phyloP scores from a whole-genome alignment of 2,888 invertebrate genomes.

The Cephus pulcher region DNA sequence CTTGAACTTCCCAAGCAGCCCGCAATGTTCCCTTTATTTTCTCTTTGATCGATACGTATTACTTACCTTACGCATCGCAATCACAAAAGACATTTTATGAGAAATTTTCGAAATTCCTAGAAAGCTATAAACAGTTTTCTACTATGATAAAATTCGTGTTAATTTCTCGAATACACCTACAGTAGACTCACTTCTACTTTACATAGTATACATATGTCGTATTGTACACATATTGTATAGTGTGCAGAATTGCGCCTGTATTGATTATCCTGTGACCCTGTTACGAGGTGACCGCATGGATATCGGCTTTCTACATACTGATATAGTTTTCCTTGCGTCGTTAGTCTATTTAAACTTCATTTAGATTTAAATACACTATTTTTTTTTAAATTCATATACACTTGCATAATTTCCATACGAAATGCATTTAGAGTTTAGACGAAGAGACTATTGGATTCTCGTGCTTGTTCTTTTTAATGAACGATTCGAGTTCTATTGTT shows the following conservation, averaged over 20 bases:
- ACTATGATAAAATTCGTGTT: background rate
- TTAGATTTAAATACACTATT: background rate
- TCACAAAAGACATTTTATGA: no score
- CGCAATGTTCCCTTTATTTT: constrained; percentile 8
- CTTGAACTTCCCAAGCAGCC: constrained; percentile 10
- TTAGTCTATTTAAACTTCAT: background rate
- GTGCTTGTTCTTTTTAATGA: background rate
- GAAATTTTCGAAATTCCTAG: background rate
- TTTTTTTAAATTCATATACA: no score
- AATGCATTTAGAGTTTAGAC: background rate
- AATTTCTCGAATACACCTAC: background rate
- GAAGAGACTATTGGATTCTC: background rate
- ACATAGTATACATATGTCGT: background rate
- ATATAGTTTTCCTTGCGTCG: background rate
- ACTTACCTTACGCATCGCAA: no score
- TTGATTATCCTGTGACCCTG: constrained; percentile 48
- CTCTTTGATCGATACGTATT: background rate
- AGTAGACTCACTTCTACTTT: background rate
- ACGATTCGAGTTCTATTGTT: background rate
- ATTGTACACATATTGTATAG: background rate
- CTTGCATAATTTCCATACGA: background rate
- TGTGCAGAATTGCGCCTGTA: constrained; percentile 15
- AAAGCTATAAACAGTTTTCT: background rate
- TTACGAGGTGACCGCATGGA: constrained; percentile 27
- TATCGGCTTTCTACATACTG: constrained; percentile 32